Evolutionary conservation across 2,113 vertebrate species (phyloP), one percentile per base, ranked within the genome.

Genomic region (Mixornis gularis): DNA sequence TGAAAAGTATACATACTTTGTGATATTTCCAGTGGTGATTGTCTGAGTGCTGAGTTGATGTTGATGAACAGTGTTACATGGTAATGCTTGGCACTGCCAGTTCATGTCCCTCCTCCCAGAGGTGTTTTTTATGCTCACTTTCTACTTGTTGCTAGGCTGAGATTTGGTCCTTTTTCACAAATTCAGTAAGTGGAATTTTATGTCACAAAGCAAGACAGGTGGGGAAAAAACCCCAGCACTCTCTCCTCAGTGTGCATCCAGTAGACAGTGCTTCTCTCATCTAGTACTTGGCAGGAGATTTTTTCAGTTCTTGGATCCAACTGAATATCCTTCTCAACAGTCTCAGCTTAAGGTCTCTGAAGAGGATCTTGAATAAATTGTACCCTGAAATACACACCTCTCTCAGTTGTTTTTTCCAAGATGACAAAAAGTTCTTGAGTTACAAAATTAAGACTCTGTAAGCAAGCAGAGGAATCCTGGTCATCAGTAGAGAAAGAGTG

Each of bases 211-310:
- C 11, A 58, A 80, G 52, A 38, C 5, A 7, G 36, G 25, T 30
- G 8, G 14, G 7, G 6, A 4, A 59, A 65, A 25, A 3, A 0
- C 2, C 2, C 17, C 36, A 56, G 6, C 12, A 7, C 30, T 64
- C 6, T 81, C 9, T 6, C n/a, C 29, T 63, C 32, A 25, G 7
- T 34, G 34, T 71, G 19, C 25, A 14, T 73, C 71, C 77, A 55
- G 27, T 46, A 68, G 38, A 34, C 63, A 46, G 53, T 11, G 4
- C 20, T 81, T 70, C 66, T 52, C 7, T 73, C 7, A 2, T 40
- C 38, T 64, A 7, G 30, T 63, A 11, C 63, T 58, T 85, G 40
- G 19, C 59, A 69, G 62, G 44, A 86, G 24, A 3, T 2, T 41
- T 63, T 71, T 73, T 27, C 0, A 0, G 12, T 82, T 70, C 32